phyloP scores from a whole-genome alignment of 2,888 invertebrate genomes.

The Calliscelio sp. region DNA sequence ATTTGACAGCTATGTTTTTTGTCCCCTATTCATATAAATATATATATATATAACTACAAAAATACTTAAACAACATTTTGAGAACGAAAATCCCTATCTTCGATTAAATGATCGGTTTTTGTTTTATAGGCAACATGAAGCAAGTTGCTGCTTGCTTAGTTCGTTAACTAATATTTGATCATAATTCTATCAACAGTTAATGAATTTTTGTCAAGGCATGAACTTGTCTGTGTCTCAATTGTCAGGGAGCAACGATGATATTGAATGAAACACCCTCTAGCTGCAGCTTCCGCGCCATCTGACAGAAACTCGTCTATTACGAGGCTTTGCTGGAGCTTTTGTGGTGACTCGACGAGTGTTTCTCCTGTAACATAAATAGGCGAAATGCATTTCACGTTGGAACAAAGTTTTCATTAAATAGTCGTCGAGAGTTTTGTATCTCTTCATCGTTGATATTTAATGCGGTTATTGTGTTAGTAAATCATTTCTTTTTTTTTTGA shows the following conservation, averaged over 20 bases:
- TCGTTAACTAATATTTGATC: too few relatives aligned
- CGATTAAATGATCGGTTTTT: too few relatives aligned
- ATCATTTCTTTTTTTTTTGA: too few relatives aligned
- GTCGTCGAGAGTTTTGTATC: slow-evolving; percentile 27
- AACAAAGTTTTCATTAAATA: slow-evolving; percentile 70
- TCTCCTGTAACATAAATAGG: slow-evolving; percentile 82
- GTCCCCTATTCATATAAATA: slow-evolving; percentile 14
- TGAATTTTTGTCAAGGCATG: too few relatives aligned
- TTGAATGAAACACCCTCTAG: too few relatives aligned
- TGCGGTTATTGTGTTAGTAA: too few relatives aligned
- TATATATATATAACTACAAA: slow-evolving; percentile 50
- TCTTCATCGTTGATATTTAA: not conserved
- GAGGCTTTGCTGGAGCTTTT: slow-evolving; percentile 82
- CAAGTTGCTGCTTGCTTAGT: too few relatives aligned
- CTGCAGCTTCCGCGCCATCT: slow-evolving; percentile 36
- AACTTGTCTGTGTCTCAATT: too few relatives aligned
- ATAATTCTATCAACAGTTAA: too few relatives aligned
- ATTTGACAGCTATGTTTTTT: not conserved
- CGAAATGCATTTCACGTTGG: slow-evolving; percentile 62
- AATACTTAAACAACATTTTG: slow-evolving; percentile 41
- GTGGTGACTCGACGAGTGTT: slow-evolving; percentile 83
- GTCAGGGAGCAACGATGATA: too few relatives aligned
- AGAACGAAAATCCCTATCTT: slow-evolving; percentile 15
- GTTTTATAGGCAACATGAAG: too few relatives aligned
- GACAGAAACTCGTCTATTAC: slow-evolving; percentile 74